Conservation (phyloP, 2,888 invertebrate genomes). For the Trichogramma dendrolimi region DNA sequence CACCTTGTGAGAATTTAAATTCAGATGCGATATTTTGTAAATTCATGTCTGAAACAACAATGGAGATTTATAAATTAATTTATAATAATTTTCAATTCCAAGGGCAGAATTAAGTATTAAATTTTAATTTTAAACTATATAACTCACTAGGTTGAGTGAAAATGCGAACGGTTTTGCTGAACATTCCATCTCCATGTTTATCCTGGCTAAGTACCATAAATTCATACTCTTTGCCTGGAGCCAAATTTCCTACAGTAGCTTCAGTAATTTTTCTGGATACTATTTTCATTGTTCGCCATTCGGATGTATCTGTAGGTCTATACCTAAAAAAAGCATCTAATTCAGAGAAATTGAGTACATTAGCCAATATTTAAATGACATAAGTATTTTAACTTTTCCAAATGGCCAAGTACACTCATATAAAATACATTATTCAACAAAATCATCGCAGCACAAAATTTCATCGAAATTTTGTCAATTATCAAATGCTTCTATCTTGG, state of each 20-base stretch:
- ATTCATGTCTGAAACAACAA: conserved; percentile 34
- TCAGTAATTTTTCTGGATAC: conserved; percentile 68
- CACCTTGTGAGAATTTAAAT: conserved; percentile 42
- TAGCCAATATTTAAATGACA: no score
- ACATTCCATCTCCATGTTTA: conserved; percentile 81
- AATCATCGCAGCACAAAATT: no score
- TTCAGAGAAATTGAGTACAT: conserved; percentile 2
- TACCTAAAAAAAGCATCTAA: conserved; percentile 53
- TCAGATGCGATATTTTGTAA: conserved; percentile 44
- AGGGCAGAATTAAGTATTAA: background rate
- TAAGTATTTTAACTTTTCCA: background rate
- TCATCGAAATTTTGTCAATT: no score
- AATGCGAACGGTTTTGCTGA: conserved; percentile 76
- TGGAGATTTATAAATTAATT: background rate
- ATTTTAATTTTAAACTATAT: background rate
- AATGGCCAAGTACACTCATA: background rate
- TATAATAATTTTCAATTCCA: background rate
- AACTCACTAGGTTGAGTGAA: conserved; percentile 60
- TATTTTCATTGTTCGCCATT: conserved; percentile 81
- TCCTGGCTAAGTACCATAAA: conserved; percentile 88
- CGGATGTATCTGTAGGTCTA: conserved; percentile 67
- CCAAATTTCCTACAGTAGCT: conserved; percentile 73
- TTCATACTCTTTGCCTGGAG: conserved; percentile 78
- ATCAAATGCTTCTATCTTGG: no score
- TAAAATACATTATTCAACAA: no score